Evolutionary conservation across 1,140 invertebrate species (phyloP).

Genomic region (Papilio machaon): DNA sequence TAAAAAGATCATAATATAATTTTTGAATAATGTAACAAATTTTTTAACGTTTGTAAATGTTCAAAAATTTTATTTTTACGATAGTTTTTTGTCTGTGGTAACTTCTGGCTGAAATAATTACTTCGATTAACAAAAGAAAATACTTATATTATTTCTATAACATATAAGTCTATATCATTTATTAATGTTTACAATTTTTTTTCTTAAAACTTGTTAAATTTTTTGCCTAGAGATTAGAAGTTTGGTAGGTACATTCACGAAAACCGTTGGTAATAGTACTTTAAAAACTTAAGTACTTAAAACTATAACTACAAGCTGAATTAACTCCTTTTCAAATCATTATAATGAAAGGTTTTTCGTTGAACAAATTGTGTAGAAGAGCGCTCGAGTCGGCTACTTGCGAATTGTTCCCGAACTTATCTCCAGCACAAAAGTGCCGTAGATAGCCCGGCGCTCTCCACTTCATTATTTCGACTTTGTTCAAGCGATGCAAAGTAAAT

Average conservation of each 20-base stretch:
- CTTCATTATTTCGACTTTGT: constrained; percentile 49
- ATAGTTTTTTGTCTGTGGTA: neutral
- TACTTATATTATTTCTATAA: too few species aligned
- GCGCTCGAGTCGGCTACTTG: constrained; percentile 22
- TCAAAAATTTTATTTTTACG: neutral
- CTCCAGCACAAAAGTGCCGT: neutral
- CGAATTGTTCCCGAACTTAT: constrained; percentile 22
- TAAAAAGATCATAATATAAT: neutral
- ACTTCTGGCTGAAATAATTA: too few species aligned
- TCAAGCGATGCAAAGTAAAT: constrained; percentile 46
- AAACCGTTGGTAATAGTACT: too few species aligned
- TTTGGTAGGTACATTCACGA: too few species aligned
- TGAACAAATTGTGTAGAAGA: constrained; percentile 14
- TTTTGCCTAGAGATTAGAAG: too few species aligned
- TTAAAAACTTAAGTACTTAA: neutral
- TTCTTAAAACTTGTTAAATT: too few species aligned
- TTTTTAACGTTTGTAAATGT: neutral
- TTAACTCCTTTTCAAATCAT: constrained; percentile 15
- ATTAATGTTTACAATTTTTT: too few species aligned
- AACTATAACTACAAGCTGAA: neutral
- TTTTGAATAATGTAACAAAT: neutral
- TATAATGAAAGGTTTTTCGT: constrained; percentile 19
- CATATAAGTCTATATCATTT: too few species aligned
- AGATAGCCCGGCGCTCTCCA: constrained; percentile 24
- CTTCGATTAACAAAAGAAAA: too few species aligned